Evolutionary conservation across 2,888 invertebrate genomes (phyloP), one percentile per base, ranked within the genome.

Genomic region (Ceraclea dissimilis): DNA sequence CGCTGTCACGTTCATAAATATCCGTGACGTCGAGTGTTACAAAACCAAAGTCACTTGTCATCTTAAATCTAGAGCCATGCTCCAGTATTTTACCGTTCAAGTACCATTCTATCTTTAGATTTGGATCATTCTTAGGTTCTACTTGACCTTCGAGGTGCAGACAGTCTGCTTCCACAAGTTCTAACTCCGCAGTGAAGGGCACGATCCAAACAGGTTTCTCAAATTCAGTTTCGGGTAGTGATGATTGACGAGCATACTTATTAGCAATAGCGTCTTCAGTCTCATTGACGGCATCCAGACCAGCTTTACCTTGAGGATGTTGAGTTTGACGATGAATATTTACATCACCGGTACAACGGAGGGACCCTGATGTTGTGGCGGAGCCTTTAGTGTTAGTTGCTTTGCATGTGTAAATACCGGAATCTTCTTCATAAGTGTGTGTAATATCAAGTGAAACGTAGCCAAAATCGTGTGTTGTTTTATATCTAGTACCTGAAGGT

Each of bases 41-140:
- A 69, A 93, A 97, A 52, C 98, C 98, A 70, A 97, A 97, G 68
- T 99, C 98, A 68, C 88, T 90, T 1, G 90, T 92, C 69, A 93
- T 85, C 70, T 93, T 93, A 71, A 93, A 95, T 63, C 95, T 81
- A 2, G 93, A 88, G 58, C 89, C 93, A 68, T 92, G 89, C 64
- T 89, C 89, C 49, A 94, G 72, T 31, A 86, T 80, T 73, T 93
- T 92, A 50, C 93, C 93, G 69, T 94, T 94, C 68, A 94, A 91
- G 71, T 89, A 93, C 94, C 94, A 95, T 74, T 94, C 93, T 63
- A 94, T 87, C 68, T 87, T 90, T 52, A 94, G 74, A 66, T 91
- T 86, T 6, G 93, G 93, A 78, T 94, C 94, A 68, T 90, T 87
- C 68, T 93, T 93, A 0, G 97, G 97, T 69, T 94, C 93, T 17